Conservation (phyloP, 2,113 vertebrate species). For the Condylura cristata region DNA sequence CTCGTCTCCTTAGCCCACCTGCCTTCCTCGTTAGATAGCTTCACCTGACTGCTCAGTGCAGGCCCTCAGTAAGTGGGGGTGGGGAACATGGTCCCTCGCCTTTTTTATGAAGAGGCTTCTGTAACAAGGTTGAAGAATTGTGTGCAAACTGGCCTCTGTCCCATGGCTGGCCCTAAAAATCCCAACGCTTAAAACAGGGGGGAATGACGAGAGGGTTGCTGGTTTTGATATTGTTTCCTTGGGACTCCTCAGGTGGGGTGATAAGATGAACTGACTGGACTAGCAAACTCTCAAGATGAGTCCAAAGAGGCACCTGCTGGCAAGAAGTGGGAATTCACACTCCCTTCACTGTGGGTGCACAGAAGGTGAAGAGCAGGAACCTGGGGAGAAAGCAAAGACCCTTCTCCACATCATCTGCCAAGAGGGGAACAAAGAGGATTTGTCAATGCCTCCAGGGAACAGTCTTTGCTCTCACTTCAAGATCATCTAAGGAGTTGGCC, state of each 20-base stretch:
- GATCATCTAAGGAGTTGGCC: background rate
- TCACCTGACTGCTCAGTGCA: too few species aligned
- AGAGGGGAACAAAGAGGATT: background rate
- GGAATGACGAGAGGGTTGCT: background rate
- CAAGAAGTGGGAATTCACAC: conserved; percentile 35
- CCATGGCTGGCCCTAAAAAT: background rate
- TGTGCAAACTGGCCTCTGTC: background rate
- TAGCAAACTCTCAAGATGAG: conserved; percentile 44
- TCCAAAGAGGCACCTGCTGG: conserved; percentile 1
- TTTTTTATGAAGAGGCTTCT: too few species aligned
- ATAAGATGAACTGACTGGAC: conserved; percentile 52
- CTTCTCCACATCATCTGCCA: background rate
- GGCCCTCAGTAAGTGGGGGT: too few species aligned
- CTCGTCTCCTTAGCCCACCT: too few species aligned
- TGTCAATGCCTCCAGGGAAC: background rate
- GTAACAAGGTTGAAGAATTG: background rate
- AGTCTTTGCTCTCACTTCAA: background rate
- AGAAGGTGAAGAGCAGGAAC: background rate
- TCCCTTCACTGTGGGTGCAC: background rate
- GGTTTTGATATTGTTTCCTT: background rate
- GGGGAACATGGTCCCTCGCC: too few species aligned
- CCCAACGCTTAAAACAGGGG: background rate
- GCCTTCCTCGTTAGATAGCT: too few species aligned
- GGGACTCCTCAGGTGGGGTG: conserved; percentile 34
- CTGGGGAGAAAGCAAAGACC: background rate